Evolutionary conservation across 2,113 vertebrate species (phyloP).

Genomic region (Chroicocephalus ridibundus): DNA sequence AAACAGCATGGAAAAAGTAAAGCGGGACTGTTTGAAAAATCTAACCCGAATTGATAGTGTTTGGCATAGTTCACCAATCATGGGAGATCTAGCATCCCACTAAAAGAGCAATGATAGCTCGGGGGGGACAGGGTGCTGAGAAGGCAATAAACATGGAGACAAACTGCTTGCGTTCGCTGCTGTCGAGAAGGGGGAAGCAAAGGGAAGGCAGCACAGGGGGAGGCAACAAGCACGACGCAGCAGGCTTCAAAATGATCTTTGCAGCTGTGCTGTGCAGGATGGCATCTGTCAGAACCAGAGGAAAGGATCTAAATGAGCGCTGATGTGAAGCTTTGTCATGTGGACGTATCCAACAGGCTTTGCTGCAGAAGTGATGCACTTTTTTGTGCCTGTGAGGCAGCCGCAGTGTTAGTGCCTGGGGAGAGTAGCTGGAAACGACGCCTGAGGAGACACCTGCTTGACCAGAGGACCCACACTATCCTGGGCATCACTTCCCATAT

Average conservation of each 20-base stretch:
- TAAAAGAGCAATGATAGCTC: not conserved
- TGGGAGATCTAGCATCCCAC: not conserved
- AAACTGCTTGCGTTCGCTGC: not conserved
- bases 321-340: not conserved
- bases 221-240: not conserved
- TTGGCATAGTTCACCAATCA: not conserved
- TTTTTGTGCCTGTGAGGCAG: not conserved
- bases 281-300: not conserved
- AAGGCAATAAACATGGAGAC: not conserved
- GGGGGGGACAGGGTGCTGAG: not conserved
- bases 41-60: not conserved
- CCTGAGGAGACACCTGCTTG: not conserved
- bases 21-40: not conserved
- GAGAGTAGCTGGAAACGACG: rapidly evolving
- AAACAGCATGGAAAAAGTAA: not conserved
- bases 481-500: not conserved
- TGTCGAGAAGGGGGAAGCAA: not conserved
- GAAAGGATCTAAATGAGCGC: rapidly evolving
- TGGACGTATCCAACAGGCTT: not conserved
- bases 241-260: not conserved
- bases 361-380: not conserved
- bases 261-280: not conserved
- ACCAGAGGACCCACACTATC: not conserved
- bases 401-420: not conserved
- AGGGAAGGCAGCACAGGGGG: not conserved